These are phyloP conservation scores for Sporophila hypoxantha DNA, from an alignment of 2,113 vertebrate species.

Conservation along the genomic window DNA sequence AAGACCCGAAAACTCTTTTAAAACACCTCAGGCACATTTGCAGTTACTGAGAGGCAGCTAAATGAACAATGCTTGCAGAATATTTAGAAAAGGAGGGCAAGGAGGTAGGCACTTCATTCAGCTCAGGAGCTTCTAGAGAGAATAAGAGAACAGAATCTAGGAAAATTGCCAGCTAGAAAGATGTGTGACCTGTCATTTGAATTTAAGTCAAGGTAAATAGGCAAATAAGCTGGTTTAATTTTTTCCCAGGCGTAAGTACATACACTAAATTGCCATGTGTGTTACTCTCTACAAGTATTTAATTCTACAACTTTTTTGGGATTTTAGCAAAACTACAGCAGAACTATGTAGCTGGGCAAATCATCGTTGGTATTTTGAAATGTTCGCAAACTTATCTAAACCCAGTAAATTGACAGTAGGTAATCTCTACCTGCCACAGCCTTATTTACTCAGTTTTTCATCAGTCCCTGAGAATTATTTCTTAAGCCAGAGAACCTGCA, in stretches of 20 bases:
- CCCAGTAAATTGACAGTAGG: not conserved
- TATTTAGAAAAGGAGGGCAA: not conserved
- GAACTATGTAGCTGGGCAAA: not conserved
- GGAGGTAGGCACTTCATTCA: not conserved
- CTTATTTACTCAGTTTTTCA: constrained; percentile 26
- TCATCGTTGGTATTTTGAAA: not conserved
- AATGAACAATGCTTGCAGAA: not conserved
- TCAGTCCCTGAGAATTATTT: not conserved
- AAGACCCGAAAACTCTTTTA: not conserved
- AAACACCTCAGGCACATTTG: not conserved
- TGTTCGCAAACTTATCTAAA: not conserved
- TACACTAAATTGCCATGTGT: not conserved
- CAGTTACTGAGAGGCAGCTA: not conserved
- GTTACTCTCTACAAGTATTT: not conserved
- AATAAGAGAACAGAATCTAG: not conserved
- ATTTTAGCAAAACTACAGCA: not conserved
- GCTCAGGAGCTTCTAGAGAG: not conserved
- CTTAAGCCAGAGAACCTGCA: not conserved
- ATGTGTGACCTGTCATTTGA: not conserved
- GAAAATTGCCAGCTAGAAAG: not conserved
- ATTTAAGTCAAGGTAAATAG: not conserved
- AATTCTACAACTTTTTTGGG: rapidly evolving
- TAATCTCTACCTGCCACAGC: not conserved
- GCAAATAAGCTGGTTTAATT: not conserved
- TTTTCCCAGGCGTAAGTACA: not conserved